These are phyloP conservation scores for Danio rerio DNA, from an alignment of 2,113 vertebrate species.

Conservation along the genomic window GRCz12tu NC_133194.1:37961501-37962000, in stretches of 20 bases:
- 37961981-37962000: not conserved
- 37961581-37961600: not conserved
- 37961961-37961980: conserved; percentile 1
- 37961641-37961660: not conserved
- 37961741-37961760: conserved; percentile 31
- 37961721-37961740: conserved; percentile 36
- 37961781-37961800: conserved; percentile 15
- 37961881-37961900: conserved; percentile 32
- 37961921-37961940: conserved; percentile 16
- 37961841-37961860: conserved; percentile 3
- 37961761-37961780: conserved; percentile 31
- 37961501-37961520: no score
- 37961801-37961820: not conserved
- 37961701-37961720: conserved; percentile 23
- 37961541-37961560: no score
- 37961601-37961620: conserved; percentile 15
- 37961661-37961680: conserved; percentile 30
- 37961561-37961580: no score
- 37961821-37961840: conserved; percentile 29
- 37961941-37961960: not conserved
- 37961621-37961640: not conserved
- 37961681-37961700: conserved; percentile 1
- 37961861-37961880: conserved; percentile 26
- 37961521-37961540: no score
- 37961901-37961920: conserved; percentile 22